Percentiles rank a stretch among this genome's conserved stretches.
Evolutionary conservation across 2,888 invertebrate genomes (phyloP).

Genomic region (Tribolium freemani): DNA sequence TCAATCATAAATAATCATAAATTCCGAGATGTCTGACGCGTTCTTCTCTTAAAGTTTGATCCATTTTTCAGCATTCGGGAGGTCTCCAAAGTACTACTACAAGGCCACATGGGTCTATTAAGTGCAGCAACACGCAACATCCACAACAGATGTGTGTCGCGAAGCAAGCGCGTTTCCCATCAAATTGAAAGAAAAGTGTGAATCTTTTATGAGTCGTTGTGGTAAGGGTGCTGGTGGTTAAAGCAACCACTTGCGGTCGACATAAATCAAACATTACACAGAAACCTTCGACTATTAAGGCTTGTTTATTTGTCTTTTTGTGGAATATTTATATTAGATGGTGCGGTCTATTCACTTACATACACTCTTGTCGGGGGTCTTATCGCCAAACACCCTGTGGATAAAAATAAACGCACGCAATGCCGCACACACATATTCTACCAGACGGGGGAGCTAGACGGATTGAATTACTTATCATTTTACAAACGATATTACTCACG

Average conservation of each 20-base stretch:
- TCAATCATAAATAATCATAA: slow-evolving; percentile 28
- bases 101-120: slow-evolving; percentile 56
- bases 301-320: slow-evolving; percentile 63
- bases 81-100: slow-evolving; percentile 39
- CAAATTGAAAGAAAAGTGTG: slow-evolving; percentile 50
- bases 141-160: slow-evolving; percentile 40
- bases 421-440: slow-evolving; percentile 39
- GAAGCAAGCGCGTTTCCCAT: slow-evolving; percentile 35
- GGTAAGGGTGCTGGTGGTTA: slow-evolving; percentile 60
- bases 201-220: slow-evolving; percentile 60
- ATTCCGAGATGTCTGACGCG: slow-evolving; percentile 20
- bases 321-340: slow-evolving; percentile 58
- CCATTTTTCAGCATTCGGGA: slow-evolving; percentile 52
- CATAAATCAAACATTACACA: slow-evolving; percentile 62
- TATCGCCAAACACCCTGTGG: slow-evolving; percentile 53
- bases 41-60: slow-evolving; percentile 47
- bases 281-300: slow-evolving; percentile 58
- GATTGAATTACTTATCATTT: slow-evolving; percentile 55
- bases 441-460: slow-evolving; percentile 44
- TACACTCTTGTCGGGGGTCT: slow-evolving; percentile 53
- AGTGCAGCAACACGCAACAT: slow-evolving; percentile 45
- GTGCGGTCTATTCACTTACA: slow-evolving; percentile 43
- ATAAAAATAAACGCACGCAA: slow-evolving; percentile 59
- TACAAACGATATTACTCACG: slow-evolving; percentile 54
- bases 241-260: slow-evolving; percentile 61